A percentile compares a stretch with the other conserved stretches of the same genome.
phyloP scores from a whole-genome alignment of 2,113 vertebrate genomes.

The Callionymus lyra region DNA sequence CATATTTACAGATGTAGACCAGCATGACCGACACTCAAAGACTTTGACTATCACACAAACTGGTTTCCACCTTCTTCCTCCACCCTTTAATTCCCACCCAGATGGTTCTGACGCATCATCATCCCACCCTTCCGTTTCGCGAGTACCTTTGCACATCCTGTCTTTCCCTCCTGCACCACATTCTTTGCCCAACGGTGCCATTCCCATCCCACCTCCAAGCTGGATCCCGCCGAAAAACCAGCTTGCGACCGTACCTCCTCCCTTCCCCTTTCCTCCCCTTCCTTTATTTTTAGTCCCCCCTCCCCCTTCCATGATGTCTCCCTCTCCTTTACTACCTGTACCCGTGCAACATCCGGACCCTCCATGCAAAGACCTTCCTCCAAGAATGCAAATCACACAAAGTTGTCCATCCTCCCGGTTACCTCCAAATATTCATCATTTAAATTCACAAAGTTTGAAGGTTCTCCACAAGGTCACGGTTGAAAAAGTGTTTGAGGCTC shows the following conservation, averaged over 20 bases:
- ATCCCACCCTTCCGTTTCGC: slow-evolving; percentile 4
- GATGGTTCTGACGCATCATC: slow-evolving; percentile 4
- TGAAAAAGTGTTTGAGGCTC: slow-evolving; percentile 80
- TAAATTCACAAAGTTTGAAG: slow-evolving; percentile 73
- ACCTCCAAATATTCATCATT: slow-evolving; percentile 66
- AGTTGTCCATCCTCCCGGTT: slow-evolving; percentile 73
- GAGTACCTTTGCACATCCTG: slow-evolving; percentile 29
- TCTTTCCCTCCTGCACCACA: slow-evolving; percentile 34
- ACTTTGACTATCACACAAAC: slow-evolving; percentile 55
- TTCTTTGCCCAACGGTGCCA: slow-evolving; percentile 44
- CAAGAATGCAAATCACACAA: slow-evolving; percentile 38
- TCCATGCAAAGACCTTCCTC: slow-evolving; percentile 71
- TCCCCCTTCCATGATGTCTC: slow-evolving; percentile 46
- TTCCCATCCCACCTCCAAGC: slow-evolving; percentile 54
- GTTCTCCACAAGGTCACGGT: slow-evolving; percentile 79
- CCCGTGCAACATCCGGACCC: slow-evolving; percentile 63
- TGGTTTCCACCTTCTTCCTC: neutral
- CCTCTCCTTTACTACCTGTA: slow-evolving; percentile 63
- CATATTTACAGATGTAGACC: slow-evolving; percentile 71
- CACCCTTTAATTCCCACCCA: neutral
- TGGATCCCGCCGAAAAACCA: slow-evolving; percentile 36
- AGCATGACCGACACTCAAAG: slow-evolving; percentile 53
- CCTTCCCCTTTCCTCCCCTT: slow-evolving; percentile 27
- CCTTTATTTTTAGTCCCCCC: slow-evolving; percentile 31
- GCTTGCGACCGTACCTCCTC: slow-evolving; percentile 10